These are phyloP conservation scores for Lota lota DNA, from an alignment of 2,113 vertebrate species.

Conservation along the genomic window DNA sequence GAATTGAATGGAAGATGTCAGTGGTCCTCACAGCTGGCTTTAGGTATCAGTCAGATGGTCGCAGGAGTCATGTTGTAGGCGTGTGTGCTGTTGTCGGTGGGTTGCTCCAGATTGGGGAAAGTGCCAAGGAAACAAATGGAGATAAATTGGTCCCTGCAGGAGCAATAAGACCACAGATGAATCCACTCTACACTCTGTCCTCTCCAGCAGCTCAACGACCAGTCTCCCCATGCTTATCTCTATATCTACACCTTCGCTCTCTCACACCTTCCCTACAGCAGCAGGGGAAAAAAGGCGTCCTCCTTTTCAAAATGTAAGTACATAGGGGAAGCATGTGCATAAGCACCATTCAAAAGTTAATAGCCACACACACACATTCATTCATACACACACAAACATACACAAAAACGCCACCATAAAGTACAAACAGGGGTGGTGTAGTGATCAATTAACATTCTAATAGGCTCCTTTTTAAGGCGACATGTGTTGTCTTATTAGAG, in stretches of 20 bases:
- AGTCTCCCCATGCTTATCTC: conserved; percentile 20
- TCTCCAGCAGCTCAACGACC: conserved; percentile 33
- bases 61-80: not conserved
- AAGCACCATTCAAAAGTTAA: conserved; percentile 29
- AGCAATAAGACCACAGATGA: conserved; percentile 66
- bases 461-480: conserved; percentile 62
- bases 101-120: conserved; percentile 32
- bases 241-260: conserved; percentile 28
- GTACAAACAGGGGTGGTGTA: conserved; percentile 25
- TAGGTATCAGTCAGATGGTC: not conserved
- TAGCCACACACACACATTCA: conserved; percentile 2
- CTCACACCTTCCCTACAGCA: conserved; percentile 36
- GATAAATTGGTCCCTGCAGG: conserved; percentile 67
- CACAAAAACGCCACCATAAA: not conserved
- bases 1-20: no score
- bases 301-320: conserved; percentile 34
- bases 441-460: conserved; percentile 66
- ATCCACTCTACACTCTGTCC: conserved; percentile 51
- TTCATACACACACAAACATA: not conserved
- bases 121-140: conserved; percentile 65
- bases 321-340: conserved; percentile 6
- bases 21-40: not conserved
- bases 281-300: conserved; percentile 46
- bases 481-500: conserved; percentile 69
- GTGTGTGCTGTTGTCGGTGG: conserved; percentile 29